phyloP scores from a whole-genome alignment of 2,888 invertebrate species.

The Caenorhabditis angaria region DNA sequence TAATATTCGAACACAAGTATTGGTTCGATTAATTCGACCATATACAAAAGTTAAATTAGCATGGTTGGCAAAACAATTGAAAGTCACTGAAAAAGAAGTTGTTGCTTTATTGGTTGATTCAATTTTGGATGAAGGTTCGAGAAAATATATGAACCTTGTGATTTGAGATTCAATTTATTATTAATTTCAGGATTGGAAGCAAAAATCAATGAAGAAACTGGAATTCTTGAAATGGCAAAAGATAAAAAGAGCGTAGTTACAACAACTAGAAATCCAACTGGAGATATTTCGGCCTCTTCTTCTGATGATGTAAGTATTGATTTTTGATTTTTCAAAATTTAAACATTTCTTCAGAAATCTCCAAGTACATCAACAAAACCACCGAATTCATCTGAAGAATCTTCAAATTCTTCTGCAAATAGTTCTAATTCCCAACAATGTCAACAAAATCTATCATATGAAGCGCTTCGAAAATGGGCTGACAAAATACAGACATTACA shows the following conservation, averaged over 20 bases:
- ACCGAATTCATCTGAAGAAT: not conserved
- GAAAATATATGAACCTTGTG: not conserved
- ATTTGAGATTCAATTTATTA: not conserved
- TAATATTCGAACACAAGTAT: slow-evolving; percentile 90
- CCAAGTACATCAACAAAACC: not conserved
- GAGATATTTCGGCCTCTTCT: not conserved
- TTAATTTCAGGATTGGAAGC: slow-evolving; percentile 35
- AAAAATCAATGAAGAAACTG: slow-evolving; percentile 45
- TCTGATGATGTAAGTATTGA: not conserved
- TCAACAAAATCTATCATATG: slow-evolving; percentile 29
- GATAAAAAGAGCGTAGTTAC: slow-evolving; percentile 14
- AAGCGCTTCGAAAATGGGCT: slow-evolving; percentile 35
- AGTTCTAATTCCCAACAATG: not conserved
- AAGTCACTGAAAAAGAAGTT: slow-evolving; percentile 80
- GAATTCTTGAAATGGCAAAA: slow-evolving; percentile 40
- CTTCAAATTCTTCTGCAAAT: not conserved
- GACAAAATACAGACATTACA: slow-evolving; percentile 35
- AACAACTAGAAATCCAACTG: not conserved
- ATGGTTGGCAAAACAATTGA: slow-evolving; percentile 85
- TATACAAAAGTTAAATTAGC: slow-evolving; percentile 97
- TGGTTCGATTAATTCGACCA: slow-evolving; percentile 94
- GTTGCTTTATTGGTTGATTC: slow-evolving; percentile 95
- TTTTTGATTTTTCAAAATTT: not conserved
- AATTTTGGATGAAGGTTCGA: slow-evolving; percentile 86
- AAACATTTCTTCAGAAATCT: not conserved